A percentile compares a stretch with the other conserved stretches of the same genome.
Evolutionary conservation across 2,888 invertebrate species (phyloP).

Genomic region (Steinernema hermaphroditum): DNA sequence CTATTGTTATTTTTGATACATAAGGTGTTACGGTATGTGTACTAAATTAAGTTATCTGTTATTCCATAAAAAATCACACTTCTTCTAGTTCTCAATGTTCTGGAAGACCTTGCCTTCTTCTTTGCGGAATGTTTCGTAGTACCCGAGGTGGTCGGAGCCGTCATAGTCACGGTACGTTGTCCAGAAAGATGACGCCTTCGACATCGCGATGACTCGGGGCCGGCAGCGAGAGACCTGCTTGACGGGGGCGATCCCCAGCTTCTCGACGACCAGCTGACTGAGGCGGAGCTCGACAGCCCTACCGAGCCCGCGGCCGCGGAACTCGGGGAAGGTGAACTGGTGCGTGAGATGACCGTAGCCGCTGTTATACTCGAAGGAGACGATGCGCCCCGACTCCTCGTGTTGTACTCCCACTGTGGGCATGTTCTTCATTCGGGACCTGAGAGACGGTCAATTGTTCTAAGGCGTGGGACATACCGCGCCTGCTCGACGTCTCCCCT

Average conservation of each 20-base stretch:
- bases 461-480: background rate
- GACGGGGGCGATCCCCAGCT: slow-evolving; percentile 7
- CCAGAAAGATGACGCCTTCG: background rate
- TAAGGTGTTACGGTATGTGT: background rate
- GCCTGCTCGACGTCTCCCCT: slow-evolving; percentile 10
- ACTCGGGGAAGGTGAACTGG: slow-evolving; percentile 18
- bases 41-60: slow-evolving; percentile 6
- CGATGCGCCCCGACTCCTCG: background rate
- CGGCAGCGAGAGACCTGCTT: slow-evolving; percentile 14
- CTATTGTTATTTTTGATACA: slow-evolving; percentile 18
- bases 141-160: background rate
- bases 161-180: background rate
- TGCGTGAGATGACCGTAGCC: slow-evolving; percentile 16
- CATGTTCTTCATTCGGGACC: slow-evolving; percentile 3
- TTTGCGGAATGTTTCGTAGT: background rate
- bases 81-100: background rate
- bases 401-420: background rate
- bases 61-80: too few relatives aligned
- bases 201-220: background rate
- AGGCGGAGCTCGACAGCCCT: background rate
- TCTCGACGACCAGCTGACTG: background rate
- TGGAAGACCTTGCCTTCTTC: background rate
- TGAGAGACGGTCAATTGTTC: background rate
- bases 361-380: slow-evolving; percentile 24
- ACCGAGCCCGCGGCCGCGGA: background rate